phyloP scores from a whole-genome alignment of 2,797 vertebrate genomes.

The Percopsis omiscomaycus region DNA sequence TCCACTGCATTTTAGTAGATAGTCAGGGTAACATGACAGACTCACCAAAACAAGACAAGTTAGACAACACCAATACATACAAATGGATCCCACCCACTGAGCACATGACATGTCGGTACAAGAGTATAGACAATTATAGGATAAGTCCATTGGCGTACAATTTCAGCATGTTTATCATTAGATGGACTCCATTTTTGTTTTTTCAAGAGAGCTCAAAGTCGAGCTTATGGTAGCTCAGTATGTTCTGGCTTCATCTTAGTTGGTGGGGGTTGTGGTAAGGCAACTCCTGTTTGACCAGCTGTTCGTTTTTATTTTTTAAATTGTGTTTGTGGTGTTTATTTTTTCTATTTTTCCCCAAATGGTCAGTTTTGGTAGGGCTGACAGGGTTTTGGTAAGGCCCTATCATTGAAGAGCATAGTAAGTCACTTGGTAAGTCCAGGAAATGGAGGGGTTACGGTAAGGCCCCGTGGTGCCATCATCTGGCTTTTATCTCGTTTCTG shows the following conservation, averaged over 20 bases:
- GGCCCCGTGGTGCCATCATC: slow-evolving; percentile 50
- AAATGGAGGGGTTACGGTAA: slow-evolving; percentile 65
- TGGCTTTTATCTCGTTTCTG: slow-evolving; percentile 38
- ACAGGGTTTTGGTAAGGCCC: slow-evolving; percentile 74
- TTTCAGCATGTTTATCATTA: slow-evolving; percentile 28
- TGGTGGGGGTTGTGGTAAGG: slow-evolving; percentile 54
- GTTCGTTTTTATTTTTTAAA: not conserved
- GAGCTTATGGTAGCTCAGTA: not conserved
- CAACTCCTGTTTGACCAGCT: slow-evolving; percentile 37
- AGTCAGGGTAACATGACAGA: slow-evolving; percentile 22
- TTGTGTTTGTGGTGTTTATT: not conserved
- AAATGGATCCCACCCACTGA: slow-evolving; percentile 11
- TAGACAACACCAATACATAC: not conserved
- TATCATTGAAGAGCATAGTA: slow-evolving; percentile 48
- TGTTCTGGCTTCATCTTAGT: slow-evolving; percentile 7
- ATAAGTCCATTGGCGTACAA: slow-evolving; percentile 16
- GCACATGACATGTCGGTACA: slow-evolving; percentile 8
- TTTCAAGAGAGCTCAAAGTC: not conserved
- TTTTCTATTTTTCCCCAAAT: slow-evolving; percentile 19
- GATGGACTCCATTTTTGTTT: slow-evolving; percentile 3
- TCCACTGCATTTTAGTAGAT: slow-evolving; percentile 35
- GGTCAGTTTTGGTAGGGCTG: slow-evolving; percentile 47
- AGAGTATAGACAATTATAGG: slow-evolving; percentile 16
- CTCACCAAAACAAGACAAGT: slow-evolving; percentile 8
- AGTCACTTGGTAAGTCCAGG: slow-evolving; percentile 35